These are phyloP conservation scores for Crepidodera aurea DNA, from an alignment of 2,888 invertebrate species.

Conservation along the genomic window DNA sequence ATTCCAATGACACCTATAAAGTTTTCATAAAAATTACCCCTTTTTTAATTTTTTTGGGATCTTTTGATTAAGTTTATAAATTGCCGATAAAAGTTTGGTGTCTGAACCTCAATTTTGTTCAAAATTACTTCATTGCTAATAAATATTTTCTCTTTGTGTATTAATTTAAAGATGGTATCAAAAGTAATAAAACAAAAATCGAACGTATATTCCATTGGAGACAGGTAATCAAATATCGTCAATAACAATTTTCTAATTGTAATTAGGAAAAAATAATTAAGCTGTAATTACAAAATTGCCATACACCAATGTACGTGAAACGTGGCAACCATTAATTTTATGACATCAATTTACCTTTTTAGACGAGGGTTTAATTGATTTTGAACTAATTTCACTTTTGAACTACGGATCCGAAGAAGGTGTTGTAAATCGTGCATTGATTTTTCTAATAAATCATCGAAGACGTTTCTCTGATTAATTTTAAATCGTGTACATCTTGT, in stretches of 20 bases:
- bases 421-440: not conserved
- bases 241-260: not conserved
- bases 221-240: not conserved
- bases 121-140: too few relatives aligned
- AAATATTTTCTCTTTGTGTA: too few relatives aligned
- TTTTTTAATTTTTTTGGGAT: too few relatives aligned
- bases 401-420: not conserved
- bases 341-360: not conserved
- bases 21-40: too few relatives aligned
- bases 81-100: too few relatives aligned
- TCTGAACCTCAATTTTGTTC: too few relatives aligned
- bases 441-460: slow-evolving; percentile 11
- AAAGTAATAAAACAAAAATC: not conserved
- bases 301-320: not conserved
- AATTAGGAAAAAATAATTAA: slow-evolving; percentile 4
- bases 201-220: not conserved
- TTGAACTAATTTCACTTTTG: slow-evolving; percentile 9
- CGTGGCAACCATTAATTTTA: slow-evolving; percentile 7
- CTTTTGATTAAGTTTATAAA: too few relatives aligned
- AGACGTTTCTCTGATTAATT: slow-evolving; percentile 1
- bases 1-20: too few relatives aligned
- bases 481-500: slow-evolving; percentile 8
- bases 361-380: slow-evolving; percentile 1
- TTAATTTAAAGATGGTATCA: not conserved
- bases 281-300: not conserved